A percentile compares a stretch with the other conserved stretches of the same genome.
Evolutionary conservation across 2,888 invertebrate species (phyloP).

Genomic region (Omphaloscelis lunosa): DNA sequence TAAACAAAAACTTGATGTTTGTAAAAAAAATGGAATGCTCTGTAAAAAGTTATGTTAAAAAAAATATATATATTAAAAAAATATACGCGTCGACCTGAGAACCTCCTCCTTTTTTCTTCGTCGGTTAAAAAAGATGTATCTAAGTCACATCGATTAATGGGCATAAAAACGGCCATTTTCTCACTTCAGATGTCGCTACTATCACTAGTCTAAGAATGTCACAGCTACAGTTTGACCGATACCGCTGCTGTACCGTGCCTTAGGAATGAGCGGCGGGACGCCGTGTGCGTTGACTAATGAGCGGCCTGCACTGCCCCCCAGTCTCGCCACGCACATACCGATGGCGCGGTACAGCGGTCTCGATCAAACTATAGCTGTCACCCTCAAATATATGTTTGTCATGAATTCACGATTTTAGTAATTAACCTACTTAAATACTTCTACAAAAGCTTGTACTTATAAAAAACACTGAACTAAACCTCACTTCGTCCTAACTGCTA

Average conservation of each 20-base stretch:
- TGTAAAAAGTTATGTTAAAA: not conserved
- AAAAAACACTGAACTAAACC: constrained; percentile 55
- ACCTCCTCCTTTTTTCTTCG: not conserved
- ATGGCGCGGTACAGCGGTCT: no score
- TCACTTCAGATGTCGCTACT: not conserved
- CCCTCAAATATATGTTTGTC: not conserved
- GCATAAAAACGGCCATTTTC: not conserved
- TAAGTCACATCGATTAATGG: not conserved
- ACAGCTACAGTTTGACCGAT: not conserved
- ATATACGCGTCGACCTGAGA: not conserved
- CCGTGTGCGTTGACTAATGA: no score
- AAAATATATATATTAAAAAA: no score
- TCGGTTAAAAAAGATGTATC: not conserved
- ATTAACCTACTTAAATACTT: constrained; percentile 44
- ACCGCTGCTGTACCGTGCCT: no score
- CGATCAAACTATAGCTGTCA: no score
- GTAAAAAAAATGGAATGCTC: not conserved
- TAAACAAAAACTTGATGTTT: not conserved
- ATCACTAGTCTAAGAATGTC: not conserved
- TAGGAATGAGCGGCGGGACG: no score
- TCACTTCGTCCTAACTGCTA: constrained; percentile 62
- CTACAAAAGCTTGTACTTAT: constrained; percentile 41
- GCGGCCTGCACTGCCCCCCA: no score
- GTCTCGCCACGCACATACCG: no score
- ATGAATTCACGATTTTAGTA: not conserved